Evolutionary conservation across 2,113 vertebrate species (phyloP), one percentile per base, ranked within the genome.

Genomic region (Muntiacus reevesi): DNA sequence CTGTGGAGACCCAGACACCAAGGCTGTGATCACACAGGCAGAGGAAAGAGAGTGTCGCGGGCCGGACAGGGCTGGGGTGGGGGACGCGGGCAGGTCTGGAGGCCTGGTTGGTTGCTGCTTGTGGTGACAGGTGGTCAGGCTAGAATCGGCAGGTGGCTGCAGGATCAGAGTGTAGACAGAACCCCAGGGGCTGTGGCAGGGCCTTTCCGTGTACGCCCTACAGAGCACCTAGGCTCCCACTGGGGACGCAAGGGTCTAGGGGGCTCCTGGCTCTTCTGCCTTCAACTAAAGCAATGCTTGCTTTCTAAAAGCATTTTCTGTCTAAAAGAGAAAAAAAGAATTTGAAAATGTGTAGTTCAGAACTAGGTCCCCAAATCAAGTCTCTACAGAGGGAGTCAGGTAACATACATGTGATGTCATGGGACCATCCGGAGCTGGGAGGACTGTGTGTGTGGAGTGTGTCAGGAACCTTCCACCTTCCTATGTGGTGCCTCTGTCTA

Each of bases 331-430:
- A 74, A 94, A 90, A 81, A 4, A 57, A 71, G 2, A 62, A 59
- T 64, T 85, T 94, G 43, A 60, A 96, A 87, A 90, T 76, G 14
- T 30, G 12, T 91, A 47, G 13, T 76, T 89, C 54, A 93, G 83
- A 86, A 10, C 47, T 40, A 78, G 19, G 59, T 30, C 27, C 4
- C 52, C 57, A 89, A 88, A 28, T 84, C 7, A 82, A 40, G 19
- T 7, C 27, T 88, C 62, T 52, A n/a, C 19, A 52, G 27, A 64
- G 36, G 27, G 14, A 84, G 23, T 40, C 1, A 47, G 15, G 9
- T 27, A 64, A 50, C 13, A 14, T 12, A 3, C 28, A 21, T 1
- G 43, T 30, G 30, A 62, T 33, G 15, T 81, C 33, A 13, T 21
- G 36, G 45, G 15, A 33, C 36, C 11, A 13, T 14, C 15, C 30